Conservation (phyloP, 1,140 invertebrate genomes). For the Polyergus mexicanus region DNA sequence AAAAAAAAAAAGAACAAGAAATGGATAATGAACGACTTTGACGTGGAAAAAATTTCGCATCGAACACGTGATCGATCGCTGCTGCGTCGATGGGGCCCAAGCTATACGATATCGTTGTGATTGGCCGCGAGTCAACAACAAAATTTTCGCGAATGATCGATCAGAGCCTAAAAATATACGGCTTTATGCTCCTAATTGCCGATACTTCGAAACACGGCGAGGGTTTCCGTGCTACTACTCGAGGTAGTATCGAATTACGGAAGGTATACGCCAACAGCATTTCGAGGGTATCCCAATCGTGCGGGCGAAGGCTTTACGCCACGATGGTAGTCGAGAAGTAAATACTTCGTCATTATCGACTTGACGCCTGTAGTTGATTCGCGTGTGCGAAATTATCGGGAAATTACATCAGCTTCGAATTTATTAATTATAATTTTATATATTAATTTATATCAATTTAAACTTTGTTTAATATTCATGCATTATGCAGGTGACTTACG, state of each 20-base stretch:
- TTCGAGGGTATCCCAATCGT: conserved; percentile 62
- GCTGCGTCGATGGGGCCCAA: not conserved
- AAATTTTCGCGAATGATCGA: conserved; percentile 43
- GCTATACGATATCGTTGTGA: not conserved
- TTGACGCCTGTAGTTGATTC: not conserved
- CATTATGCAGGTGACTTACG: not conserved
- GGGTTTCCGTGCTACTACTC: conserved; percentile 62
- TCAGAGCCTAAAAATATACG: conserved; percentile 47
- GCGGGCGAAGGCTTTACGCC: conserved; percentile 47
- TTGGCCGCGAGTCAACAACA: not conserved
- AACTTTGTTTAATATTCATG: not conserved
- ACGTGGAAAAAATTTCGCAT: not conserved
- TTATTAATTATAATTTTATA: not conserved
- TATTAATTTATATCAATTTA: not conserved
- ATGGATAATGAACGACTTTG: not conserved
- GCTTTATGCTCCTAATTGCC: conserved; percentile 62
- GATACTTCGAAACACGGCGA: conserved; percentile 49
- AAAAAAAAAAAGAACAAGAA: not conserved
- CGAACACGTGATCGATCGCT: not conserved
- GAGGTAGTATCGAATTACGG: conserved; percentile 66
- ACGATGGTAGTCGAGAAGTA: conserved; percentile 18
- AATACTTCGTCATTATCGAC: conserved; percentile 3
- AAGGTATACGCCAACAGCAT: conserved; percentile 64
- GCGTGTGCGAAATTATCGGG: not conserved
- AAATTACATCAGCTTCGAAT: not conserved